Evolutionary conservation across 1,140 invertebrate genomes (phyloP).

Genomic region (Pachyrhynchus sulphureomaculatus): DNA sequence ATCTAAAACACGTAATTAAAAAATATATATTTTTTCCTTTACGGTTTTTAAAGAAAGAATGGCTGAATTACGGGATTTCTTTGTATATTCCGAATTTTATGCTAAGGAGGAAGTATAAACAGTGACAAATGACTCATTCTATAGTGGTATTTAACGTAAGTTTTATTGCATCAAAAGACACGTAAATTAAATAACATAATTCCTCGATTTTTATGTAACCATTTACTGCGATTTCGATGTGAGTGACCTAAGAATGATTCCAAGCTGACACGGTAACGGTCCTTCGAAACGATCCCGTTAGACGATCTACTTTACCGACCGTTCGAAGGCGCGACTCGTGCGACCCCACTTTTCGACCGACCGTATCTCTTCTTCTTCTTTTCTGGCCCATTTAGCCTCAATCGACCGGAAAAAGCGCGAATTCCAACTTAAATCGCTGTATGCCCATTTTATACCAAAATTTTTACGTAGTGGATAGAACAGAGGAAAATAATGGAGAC

Average conservation of each 20-base stretch:
- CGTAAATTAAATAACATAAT: too few species aligned
- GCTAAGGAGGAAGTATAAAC: too few species aligned
- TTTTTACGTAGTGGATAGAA: background rate
- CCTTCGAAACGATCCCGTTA: slow-evolving; percentile 9
- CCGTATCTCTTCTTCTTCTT: slow-evolving; percentile 6
- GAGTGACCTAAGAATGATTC: slow-evolving; percentile 4
- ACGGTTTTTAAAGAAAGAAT: too few species aligned
- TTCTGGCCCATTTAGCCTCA: slow-evolving; percentile 11
- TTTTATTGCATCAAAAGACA: too few species aligned
- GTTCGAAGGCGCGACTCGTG: background rate
- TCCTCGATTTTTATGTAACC: background rate
- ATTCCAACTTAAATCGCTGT: background rate
- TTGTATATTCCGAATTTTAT: too few species aligned
- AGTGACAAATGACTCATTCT: too few species aligned
- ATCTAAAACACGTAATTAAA: too few species aligned
- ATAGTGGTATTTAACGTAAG: too few species aligned
- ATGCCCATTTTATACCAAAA: background rate
- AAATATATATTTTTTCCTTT: too few species aligned
- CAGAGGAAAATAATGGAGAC: background rate
- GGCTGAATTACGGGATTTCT: too few species aligned
- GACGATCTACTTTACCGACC: slow-evolving; percentile 15
- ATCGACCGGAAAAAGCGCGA: slow-evolving; percentile 12
- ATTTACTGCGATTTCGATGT: background rate
- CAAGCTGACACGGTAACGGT: slow-evolving; percentile 5
- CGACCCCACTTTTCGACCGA: background rate